Percentiles rank a stretch among this genome's conserved stretches.
Conservation (phyloP, 2,888 invertebrate genomes). For the Amiota mariae region DNA sequence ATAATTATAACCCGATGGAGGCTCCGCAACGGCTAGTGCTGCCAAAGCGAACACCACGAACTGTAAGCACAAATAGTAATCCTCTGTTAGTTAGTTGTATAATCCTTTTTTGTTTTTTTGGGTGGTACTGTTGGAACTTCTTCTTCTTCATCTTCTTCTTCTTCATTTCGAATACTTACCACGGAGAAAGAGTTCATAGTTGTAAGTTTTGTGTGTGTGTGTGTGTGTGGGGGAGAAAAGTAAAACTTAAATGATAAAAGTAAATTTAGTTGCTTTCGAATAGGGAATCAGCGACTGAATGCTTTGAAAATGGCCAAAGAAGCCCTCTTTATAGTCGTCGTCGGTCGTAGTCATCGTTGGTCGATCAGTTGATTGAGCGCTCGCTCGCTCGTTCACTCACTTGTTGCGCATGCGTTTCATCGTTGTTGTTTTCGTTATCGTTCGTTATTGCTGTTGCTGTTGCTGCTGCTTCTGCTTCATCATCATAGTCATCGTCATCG, state of each 20-base stretch:
- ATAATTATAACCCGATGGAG: constrained; percentile 85
- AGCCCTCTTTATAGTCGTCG: constrained; percentile 73
- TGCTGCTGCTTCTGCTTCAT: neutral
- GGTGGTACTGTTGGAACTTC: constrained; percentile 14
- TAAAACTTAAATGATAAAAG: constrained; percentile 70
- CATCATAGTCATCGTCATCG: constrained; percentile 13
- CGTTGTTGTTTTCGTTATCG: constrained; percentile 24
- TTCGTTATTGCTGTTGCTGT: constrained; percentile 6
- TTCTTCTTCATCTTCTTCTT: neutral
- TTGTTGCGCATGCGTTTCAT: constrained; percentile 35
- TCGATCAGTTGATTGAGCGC: neutral
- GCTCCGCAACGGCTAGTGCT: constrained; percentile 83
- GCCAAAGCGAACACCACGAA: constrained; percentile 88
- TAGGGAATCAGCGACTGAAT: constrained; percentile 74
- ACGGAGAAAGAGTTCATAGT: constrained; percentile 75
- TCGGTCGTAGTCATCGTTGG: constrained; percentile 32
- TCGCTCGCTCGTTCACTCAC: constrained; percentile 7
- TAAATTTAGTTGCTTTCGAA: constrained; percentile 74
- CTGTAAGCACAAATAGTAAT: constrained; percentile 75
- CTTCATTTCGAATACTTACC: constrained; percentile 65
- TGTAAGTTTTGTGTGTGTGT: constrained; percentile 70
- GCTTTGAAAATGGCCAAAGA: constrained; percentile 70
- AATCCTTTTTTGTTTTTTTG: constrained; percentile 44
- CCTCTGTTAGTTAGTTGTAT: constrained; percentile 30
- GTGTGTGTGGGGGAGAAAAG: constrained; percentile 70